phyloP scores from a whole-genome alignment of 2,888 invertebrate genomes.

The Mamestra brassicae region DNA sequence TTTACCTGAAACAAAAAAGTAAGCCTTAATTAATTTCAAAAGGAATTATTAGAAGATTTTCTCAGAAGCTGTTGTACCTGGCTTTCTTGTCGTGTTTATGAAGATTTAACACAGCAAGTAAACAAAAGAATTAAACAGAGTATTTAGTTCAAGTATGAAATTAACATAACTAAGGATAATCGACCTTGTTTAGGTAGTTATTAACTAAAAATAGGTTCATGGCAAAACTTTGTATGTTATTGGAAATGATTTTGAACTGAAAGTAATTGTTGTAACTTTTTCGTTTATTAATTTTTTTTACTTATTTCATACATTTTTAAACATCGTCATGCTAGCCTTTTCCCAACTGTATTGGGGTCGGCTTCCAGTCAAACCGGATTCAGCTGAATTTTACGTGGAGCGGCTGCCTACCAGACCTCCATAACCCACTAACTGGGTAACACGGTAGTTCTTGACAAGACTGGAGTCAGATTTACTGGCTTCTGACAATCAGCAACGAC shows the following conservation, averaged over 20 bases:
- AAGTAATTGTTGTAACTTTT: not conserved
- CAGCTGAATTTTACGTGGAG: too few species aligned
- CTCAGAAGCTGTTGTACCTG: not conserved
- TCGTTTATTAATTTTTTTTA: not conserved
- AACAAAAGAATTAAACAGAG: not conserved
- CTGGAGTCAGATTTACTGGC: too few species aligned
- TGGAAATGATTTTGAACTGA: not conserved
- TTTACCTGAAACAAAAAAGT: conserved; percentile 58
- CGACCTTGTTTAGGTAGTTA: conserved; percentile 10
- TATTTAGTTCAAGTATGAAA: conserved; percentile 26
- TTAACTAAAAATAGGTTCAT: not conserved
- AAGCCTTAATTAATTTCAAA: conserved; percentile 10
- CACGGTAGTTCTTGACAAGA: too few species aligned
- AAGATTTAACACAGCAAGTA: conserved; percentile 5
- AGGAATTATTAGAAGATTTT: not conserved
- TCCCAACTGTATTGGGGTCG: too few species aligned
- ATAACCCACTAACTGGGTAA: too few species aligned
- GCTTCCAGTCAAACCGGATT: too few species aligned
- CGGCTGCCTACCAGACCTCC: too few species aligned
- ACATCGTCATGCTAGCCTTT: too few species aligned
- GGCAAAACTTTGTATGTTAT: not conserved
- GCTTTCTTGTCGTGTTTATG: not conserved
- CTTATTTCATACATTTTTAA: too few species aligned
- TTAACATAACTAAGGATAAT: conserved; percentile 18
- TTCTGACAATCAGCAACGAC: too few species aligned